Conservation (phyloP, 2,797 vertebrate species). For the Rhabdomys pumilio region DNA sequence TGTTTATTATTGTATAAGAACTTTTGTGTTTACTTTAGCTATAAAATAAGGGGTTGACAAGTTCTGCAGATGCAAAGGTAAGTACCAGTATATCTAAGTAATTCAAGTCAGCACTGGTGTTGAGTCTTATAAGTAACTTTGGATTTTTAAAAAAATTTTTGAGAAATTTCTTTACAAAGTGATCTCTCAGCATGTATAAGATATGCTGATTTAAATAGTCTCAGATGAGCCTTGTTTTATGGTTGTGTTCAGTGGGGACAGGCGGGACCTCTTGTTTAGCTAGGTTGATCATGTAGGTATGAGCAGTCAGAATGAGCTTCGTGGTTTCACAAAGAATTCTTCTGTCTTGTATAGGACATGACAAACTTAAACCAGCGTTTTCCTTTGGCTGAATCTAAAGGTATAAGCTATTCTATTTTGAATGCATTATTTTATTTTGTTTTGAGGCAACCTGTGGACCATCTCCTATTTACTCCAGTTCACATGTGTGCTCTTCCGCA, state of each 20-base stretch:
- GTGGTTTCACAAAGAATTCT: conserved; percentile 1
- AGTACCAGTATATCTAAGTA: not conserved
- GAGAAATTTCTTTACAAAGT: not conserved
- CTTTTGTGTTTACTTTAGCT: not conserved
- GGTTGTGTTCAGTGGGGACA: not conserved
- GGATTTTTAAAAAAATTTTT: not conserved
- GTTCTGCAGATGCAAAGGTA: not conserved
- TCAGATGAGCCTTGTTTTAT: not conserved
- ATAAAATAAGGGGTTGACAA: not conserved
- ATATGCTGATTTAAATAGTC: not conserved
- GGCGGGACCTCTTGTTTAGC: not conserved
- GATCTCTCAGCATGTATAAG: not conserved
- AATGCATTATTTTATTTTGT: conserved; percentile 50
- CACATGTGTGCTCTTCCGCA: conserved; percentile 14
- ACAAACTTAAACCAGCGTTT: not conserved
- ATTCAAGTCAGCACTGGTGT: not conserved
- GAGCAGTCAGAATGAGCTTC: not conserved
- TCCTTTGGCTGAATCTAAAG: not conserved
- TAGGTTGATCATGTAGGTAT: not conserved
- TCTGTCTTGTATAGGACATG: not conserved
- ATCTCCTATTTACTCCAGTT: conserved; percentile 38
- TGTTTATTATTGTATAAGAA: not conserved
- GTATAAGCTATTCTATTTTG: not conserved
- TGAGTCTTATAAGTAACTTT: not conserved
- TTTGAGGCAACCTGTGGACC: not conserved